Base-by-base conservation (phyloP, 2,888 invertebrate genomes). In the Pherbina coryleti region DNA sequence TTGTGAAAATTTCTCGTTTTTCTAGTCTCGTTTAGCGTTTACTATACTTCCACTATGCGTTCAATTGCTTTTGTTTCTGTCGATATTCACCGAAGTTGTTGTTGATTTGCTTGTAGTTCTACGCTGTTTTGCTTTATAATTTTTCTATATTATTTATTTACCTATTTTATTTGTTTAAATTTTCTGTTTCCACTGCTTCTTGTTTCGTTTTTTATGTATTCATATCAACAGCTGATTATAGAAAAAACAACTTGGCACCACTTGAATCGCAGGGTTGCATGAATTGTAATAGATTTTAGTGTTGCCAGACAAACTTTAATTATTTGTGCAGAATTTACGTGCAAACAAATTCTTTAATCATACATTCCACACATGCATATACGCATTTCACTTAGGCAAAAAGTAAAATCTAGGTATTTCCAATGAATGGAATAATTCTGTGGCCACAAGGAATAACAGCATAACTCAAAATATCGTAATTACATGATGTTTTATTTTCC, bases 61-160 rank as follows among this genome's bases (percentile, higher is more conserved):
- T 60, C 28, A 66, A 75, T 53, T 60, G 25, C 71, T 77, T 72
- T 79, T 77, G 75, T 75, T 75, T 75, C 77, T 79, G 57, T 19
- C 49, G 22, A 25, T 69, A 17, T 4, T 69, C 2, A 53, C 53
- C 44, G 44, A 25, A 28, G 34, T 34, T 66, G 34, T 57, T 72
- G 55, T 34, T 34, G 66, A 72, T 55, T 72, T 22, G 28, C 17
- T 34, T 72, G 22, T 28, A 37, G 57, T 34, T 37, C 19, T 57
- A 19, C 11, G n/a, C 3, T 1, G 37, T 17, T 55, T 31, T 14
- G 11, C 57, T 57, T 57, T 34, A 37, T 31, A 25, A 25, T 2
- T 67, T 11, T 67, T 67, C 37, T 44, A 14, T 25, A 22, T 67
- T 67, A 22, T 8, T 25, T 25, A 53, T 17, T 70, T 31, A 5